Percentiles rank a stretch among this genome's conserved stretches.
These are phyloP conservation scores for Pygmarrhopalites habei DNA, from an alignment of 1,140 invertebrate genomes.

Conservation along the genomic window DNA sequence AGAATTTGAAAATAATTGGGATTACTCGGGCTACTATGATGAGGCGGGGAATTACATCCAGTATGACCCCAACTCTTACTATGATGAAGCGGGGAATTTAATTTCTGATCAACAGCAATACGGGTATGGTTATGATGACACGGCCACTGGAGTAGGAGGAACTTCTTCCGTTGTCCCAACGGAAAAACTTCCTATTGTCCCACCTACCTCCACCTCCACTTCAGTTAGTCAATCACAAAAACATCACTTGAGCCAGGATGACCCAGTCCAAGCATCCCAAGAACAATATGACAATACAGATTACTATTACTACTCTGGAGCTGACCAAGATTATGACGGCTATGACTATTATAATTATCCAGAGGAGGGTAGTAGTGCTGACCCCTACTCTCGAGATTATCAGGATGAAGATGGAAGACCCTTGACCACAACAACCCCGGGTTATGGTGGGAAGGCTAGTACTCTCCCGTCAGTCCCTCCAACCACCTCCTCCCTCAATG, in stretches of 20 bases:
- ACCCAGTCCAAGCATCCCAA: slow-evolving; percentile 10
- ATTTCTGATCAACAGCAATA: neutral
- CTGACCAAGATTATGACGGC: slow-evolving; percentile 17
- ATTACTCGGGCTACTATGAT: slow-evolving; percentile 39
- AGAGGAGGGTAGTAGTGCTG: slow-evolving; percentile 5
- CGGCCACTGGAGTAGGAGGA: slow-evolving; percentile 3
- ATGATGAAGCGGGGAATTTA: slow-evolving; percentile 37
- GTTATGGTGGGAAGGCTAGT: neutral
- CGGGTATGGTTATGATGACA: slow-evolving; percentile 23
- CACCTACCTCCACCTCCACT: no score
- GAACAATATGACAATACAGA: slow-evolving; percentile 26
- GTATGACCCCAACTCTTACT: slow-evolving; percentile 37
- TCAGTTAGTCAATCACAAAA: neutral
- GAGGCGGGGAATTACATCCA: slow-evolving; percentile 35
- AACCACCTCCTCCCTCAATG: neutral
- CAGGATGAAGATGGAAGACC: neutral
- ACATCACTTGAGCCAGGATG: neutral
- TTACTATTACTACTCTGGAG: slow-evolving; percentile 20
- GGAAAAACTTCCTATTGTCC: no score
- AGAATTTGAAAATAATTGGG: slow-evolving; percentile 35
- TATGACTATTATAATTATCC: slow-evolving; percentile 16
- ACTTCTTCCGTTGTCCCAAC: neutral
- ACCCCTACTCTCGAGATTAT: slow-evolving; percentile 2
- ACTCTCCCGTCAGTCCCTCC: neutral
- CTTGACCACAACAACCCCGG: neutral